Evolutionary conservation across 2,888 invertebrate species (phyloP).

Genomic region (Temnothorax rugatulus): DNA sequence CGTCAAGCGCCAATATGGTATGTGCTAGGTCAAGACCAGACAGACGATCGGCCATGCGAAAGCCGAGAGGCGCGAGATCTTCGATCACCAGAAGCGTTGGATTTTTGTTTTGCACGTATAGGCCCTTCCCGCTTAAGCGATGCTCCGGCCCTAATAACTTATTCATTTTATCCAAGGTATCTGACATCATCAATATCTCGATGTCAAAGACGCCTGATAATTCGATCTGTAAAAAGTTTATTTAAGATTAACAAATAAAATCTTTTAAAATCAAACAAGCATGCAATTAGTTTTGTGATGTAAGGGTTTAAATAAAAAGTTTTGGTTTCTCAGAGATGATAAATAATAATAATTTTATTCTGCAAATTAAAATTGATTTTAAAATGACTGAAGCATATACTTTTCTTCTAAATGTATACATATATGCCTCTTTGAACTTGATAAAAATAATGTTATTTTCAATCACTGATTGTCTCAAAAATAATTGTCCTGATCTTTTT

Average conservation of each 20-base stretch:
- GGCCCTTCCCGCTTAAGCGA: conserved; percentile 79
- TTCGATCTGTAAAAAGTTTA: conserved; percentile 73
- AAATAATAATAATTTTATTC: conserved; percentile 4
- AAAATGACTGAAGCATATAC: not conserved
- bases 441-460: not conserved
- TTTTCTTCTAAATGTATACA: not conserved
- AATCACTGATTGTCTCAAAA: not conserved
- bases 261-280: not conserved
- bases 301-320: not conserved
- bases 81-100: conserved; percentile 87
- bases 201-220: conserved; percentile 74
- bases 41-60: conserved; percentile 87
- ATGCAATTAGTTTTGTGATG: not conserved
- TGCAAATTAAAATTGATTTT: not conserved
- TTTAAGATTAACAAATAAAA: not conserved
- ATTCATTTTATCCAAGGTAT: conserved; percentile 81
- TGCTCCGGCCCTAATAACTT: conserved; percentile 68
- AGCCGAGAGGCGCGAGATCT: conserved; percentile 88
- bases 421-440: not conserved
- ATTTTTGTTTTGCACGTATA: conserved; percentile 80
- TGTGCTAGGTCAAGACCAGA: conserved; percentile 88
- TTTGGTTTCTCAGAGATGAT: not conserved
- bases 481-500: not conserved
- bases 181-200: conserved; percentile 82
- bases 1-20: conserved; percentile 86